Conservation (phyloP, 2,113 vertebrate genomes). For the Hirundichthys speculiger region DNA sequence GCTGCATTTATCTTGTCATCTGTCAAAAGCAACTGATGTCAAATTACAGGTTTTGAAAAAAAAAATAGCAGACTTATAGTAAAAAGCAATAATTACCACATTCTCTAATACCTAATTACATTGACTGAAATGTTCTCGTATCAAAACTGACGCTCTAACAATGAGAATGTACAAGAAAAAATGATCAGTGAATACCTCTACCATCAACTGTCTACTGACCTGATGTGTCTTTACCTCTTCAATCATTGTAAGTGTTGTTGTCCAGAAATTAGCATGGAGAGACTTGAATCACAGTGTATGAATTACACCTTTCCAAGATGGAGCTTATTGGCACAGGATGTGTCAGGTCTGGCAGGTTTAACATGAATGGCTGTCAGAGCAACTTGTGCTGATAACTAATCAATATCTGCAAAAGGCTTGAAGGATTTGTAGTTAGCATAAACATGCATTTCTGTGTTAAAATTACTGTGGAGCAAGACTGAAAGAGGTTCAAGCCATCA, state of each 20-base stretch:
- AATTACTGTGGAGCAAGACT: no score
- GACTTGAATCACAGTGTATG: constrained; percentile 25
- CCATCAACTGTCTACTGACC: constrained; percentile 1
- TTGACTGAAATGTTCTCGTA: constrained; percentile 20
- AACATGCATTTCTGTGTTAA: neutral
- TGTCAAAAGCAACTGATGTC: constrained; percentile 38
- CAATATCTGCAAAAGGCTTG: constrained; percentile 15
- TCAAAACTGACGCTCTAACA: neutral
- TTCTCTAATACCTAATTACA: constrained; percentile 28
- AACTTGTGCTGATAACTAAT: neutral
- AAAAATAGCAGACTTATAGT: constrained; percentile 37
- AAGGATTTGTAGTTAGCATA: neutral
- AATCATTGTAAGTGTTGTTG: constrained; percentile 30
- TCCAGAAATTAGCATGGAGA: constrained; percentile 23
- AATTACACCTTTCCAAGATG: constrained; percentile 34
- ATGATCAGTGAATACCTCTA: constrained; percentile 10
- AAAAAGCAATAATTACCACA: constrained; percentile 36
- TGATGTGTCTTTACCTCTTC: constrained; percentile 27
- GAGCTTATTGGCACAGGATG: constrained; percentile 17
- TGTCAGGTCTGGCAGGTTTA: constrained; percentile 42
- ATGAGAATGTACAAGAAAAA: neutral
- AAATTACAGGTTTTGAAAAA: constrained; percentile 1
- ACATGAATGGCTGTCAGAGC: constrained; percentile 23
- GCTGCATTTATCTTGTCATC: constrained; percentile 6
- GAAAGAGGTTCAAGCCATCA: no score